These are phyloP conservation scores for Gouania willdenowi DNA, from an alignment of 2,797 vertebrate species.

Conservation along the genomic window DNA sequence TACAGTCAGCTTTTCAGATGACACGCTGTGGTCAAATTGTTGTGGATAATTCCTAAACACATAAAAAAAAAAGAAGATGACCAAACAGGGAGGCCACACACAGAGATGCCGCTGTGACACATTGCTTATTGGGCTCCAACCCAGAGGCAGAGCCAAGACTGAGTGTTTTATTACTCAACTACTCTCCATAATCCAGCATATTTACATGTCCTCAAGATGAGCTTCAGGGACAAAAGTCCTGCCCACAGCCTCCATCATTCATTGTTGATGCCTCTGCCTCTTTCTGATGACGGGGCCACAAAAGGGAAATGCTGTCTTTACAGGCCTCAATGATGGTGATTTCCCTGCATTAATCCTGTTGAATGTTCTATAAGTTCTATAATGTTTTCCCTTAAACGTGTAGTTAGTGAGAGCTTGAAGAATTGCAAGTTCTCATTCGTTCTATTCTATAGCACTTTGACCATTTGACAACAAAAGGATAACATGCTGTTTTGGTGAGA, in stretches of 20 bases:
- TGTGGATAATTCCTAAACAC: constrained; percentile 73
- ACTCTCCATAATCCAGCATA: constrained; percentile 31
- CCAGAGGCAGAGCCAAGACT: constrained; percentile 40
- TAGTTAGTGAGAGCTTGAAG: too few species aligned
- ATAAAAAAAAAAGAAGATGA: constrained; percentile 70
- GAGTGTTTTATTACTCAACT: constrained; percentile 43
- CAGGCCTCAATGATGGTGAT: too few species aligned
- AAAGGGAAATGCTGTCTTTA: too few species aligned
- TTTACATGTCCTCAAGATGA: constrained; percentile 33
- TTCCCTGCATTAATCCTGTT: too few species aligned
- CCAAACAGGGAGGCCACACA: constrained; percentile 78
- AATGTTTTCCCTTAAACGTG: too few species aligned
- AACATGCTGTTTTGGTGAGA: constrained; percentile 16
- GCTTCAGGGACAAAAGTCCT: constrained; percentile 12
- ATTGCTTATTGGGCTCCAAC: constrained; percentile 50
- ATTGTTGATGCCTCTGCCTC: too few species aligned
- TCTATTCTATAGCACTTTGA: too few species aligned
- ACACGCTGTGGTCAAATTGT: constrained; percentile 64
- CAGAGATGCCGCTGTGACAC: constrained; percentile 57
- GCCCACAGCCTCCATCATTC: constrained; percentile 41
- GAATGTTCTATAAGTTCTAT: too few species aligned
- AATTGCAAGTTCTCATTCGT: too few species aligned
- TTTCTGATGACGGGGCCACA: too few species aligned
- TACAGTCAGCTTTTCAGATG: constrained; percentile 40
- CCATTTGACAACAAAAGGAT: too few species aligned